phyloP scores from a whole-genome alignment of 2,888 invertebrate species.

The Empis livida region DNA sequence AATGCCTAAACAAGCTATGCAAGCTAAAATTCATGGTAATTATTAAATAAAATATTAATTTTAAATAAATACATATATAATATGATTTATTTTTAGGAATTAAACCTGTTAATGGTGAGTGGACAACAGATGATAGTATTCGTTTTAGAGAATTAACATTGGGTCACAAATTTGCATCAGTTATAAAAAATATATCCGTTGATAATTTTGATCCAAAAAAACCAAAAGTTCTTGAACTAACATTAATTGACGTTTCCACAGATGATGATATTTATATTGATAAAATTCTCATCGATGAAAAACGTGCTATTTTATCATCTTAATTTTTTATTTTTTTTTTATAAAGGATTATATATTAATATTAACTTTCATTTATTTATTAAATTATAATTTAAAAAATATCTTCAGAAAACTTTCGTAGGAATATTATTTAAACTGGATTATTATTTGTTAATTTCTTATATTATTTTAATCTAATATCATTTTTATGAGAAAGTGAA shows the following conservation, averaged over 20 bases:
- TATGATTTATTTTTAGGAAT: conserved; percentile 37
- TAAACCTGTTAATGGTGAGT: conserved; percentile 36
- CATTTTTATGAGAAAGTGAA: no score
- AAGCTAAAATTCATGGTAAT: conserved; percentile 47
- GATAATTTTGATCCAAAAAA: conserved; percentile 48
- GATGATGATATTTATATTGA: conserved; percentile 54
- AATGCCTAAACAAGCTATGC: conserved; percentile 52
- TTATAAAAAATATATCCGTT: conserved; percentile 47
- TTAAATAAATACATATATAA: neutral
- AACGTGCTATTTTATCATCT: conserved; percentile 36
- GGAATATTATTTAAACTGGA: no score
- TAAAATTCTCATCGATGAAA: conserved; percentile 48
- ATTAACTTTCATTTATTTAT: no score
- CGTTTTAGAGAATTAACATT: conserved; percentile 59
- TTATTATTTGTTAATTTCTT: no score
- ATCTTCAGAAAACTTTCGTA: no score
- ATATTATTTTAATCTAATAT: no score
- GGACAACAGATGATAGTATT: conserved; percentile 50
- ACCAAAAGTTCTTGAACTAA: conserved; percentile 47
- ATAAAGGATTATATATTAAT: no score
- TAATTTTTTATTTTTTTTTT: no score
- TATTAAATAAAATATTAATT: neutral
- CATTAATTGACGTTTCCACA: conserved; percentile 57
- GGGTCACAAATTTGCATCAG: conserved; percentile 54
- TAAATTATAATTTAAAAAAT: no score